Base-by-base conservation (phyloP, 1,140 invertebrate genomes). In the Onthophagus taurus region DNA sequence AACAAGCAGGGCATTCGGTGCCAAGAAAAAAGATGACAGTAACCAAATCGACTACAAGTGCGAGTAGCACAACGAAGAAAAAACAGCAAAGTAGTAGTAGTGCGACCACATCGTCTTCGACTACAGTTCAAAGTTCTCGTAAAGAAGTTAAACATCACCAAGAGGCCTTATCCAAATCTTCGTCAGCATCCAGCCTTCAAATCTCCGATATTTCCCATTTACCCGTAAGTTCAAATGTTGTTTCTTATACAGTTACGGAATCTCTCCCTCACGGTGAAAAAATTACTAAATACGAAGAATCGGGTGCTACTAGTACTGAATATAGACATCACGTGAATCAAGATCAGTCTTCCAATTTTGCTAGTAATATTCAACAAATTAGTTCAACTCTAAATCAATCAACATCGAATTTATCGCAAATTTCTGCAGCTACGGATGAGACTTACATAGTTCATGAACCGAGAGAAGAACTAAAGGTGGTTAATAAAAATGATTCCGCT, bases 401-500 rank as follows among this genome's bases (percentile, higher is more conserved):
- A 2, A 51, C 43, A 17, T 55, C 56, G 1, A 60, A 60, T 42
- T 38, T 62, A 29, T 59, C 58, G 4, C 38, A 51, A 38, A 17
- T 21, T 14, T 42, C 36, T 4, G 33, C 23, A 11, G 36, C 36
- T 3, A 39, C 39, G 1, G 37, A 31, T 36, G 52, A 51, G 7
- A 59, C 56, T 3, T 65, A 65, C 37, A 63, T 59, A 7, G 63
- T 65, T 1, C 57, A 59, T n/a, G 63, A 65, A 48, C 63, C 63
- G 1, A 57, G 52, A 37, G 63, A 65, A 35, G 61, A 63, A 49
- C 33, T 52, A 6, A 51, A 54, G 24, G 14, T 59, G 55, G 11
- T 57, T 29, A 61, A 61, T 34, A 67, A 64, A 21, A 67, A 68
- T 3, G 64, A 69, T 39, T 71, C 71, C 0, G 55, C 65, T 3